These are phyloP conservation scores for Eurois occulta DNA, from an alignment of 2,888 invertebrate genomes.

Conservation along the genomic window DNA sequence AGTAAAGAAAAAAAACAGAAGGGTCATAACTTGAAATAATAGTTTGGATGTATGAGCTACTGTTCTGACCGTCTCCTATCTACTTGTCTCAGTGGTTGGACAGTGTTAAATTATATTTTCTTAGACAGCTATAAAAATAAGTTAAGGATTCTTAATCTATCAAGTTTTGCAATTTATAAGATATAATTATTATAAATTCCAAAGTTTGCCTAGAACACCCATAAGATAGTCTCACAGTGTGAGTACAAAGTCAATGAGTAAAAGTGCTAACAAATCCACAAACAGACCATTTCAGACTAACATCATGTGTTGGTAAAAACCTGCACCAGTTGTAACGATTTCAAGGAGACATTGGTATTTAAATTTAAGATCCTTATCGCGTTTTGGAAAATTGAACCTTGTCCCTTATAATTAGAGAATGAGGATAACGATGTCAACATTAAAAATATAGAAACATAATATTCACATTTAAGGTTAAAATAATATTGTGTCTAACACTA, in stretches of 20 bases:
- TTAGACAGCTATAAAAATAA: background rate
- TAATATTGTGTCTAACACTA: background rate
- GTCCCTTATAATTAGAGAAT: background rate
- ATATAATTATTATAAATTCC: background rate
- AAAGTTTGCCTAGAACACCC: background rate
- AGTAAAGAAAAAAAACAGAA: constrained; percentile 1
- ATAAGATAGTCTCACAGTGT: background rate
- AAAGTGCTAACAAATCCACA: background rate
- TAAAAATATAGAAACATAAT: background rate
- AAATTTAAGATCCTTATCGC: background rate
- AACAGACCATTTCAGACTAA: background rate
- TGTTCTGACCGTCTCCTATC: background rate
- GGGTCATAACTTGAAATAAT: background rate
- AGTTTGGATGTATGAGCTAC: background rate
- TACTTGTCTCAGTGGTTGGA: background rate
- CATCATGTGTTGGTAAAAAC: background rate
- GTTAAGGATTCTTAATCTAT: background rate
- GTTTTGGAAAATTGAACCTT: constrained; percentile 19
- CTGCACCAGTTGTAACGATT: background rate
- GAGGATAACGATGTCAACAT: background rate
- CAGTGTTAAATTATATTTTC: background rate
- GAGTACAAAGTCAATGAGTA: background rate
- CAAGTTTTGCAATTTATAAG: background rate
- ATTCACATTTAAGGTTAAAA: background rate
- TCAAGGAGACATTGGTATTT: background rate